These are phyloP conservation scores for Eulemur coronatus DNA, from an alignment of 2,797 vertebrate genomes.

Conservation along the genomic window DNA sequence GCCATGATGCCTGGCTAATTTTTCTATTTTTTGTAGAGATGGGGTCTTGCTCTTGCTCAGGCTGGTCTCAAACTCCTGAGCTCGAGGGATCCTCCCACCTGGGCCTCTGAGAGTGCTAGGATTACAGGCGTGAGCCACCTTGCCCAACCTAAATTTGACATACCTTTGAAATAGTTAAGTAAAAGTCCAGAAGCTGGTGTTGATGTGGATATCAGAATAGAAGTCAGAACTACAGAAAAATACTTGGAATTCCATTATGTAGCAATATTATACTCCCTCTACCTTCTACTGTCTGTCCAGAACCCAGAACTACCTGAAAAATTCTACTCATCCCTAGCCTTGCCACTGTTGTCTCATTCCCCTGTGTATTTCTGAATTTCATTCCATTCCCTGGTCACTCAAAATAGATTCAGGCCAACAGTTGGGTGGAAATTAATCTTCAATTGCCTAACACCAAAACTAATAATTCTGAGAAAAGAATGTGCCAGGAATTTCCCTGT, in stretches of 20 bases:
- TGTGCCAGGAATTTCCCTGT: not conserved
- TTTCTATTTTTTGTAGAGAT: not conserved
- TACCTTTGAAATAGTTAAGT: not conserved
- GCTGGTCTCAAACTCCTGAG: not conserved
- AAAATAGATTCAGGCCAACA: not conserved
- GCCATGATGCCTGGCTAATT: not conserved
- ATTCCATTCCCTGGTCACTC: not conserved
- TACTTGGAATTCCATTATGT: not conserved
- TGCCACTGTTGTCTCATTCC: not conserved
- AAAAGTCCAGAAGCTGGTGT: not conserved
- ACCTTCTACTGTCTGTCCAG: not conserved
- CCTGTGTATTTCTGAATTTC: not conserved
- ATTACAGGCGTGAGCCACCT: not conserved
- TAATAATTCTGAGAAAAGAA: constrained; percentile 28
- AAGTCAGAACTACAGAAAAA: not conserved
- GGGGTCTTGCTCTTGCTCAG: not conserved
- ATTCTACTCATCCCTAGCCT: not conserved
- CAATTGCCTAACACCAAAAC: not conserved
- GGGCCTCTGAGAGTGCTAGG: not conserved
- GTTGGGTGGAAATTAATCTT: not conserved
- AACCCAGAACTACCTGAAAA: not conserved
- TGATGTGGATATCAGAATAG: not conserved
- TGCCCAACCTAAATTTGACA: not conserved
- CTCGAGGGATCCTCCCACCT: not conserved
- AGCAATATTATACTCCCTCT: not conserved